These are phyloP conservation scores for Champsocephalus gunnari DNA, from an alignment of 2,797 vertebrate species.

Conservation along the genomic window DNA sequence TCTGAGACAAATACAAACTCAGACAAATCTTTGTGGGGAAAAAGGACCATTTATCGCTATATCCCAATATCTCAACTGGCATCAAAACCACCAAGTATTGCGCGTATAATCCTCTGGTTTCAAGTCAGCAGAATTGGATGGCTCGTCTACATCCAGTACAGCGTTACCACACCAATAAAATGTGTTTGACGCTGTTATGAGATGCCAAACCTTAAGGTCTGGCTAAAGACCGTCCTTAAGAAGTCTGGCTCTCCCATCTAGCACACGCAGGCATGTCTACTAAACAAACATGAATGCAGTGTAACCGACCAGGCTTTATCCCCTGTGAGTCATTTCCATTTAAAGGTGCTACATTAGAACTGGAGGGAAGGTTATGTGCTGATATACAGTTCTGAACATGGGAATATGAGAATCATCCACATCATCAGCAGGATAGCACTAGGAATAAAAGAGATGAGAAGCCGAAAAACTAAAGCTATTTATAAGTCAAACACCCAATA, in stretches of 20 bases:
- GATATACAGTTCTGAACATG: not conserved
- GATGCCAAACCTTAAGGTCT: constrained; percentile 52
- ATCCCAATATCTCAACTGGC: constrained; percentile 40
- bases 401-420: constrained; percentile 5
- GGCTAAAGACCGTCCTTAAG: constrained; percentile 19
- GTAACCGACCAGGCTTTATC: constrained; percentile 15
- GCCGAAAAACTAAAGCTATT: constrained; percentile 12
- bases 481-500: constrained; percentile 13
- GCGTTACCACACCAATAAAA: constrained; percentile 47
- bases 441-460: not conserved
- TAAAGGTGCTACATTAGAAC: constrained; percentile 17
- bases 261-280: constrained; percentile 54
- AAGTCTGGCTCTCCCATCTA: constrained; percentile 47
- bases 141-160: constrained; percentile 36
- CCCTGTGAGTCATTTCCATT: constrained; percentile 5
- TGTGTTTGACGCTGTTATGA: constrained; percentile 43
- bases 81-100: constrained; percentile 23
- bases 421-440: not conserved
- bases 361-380: not conserved
- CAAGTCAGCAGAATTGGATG: constrained; percentile 29
- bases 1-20: constrained; percentile 12
- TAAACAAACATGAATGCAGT: constrained; percentile 47
- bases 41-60: constrained; percentile 6
- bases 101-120: constrained; percentile 49
- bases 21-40: not conserved